Evolutionary conservation across 2,888 invertebrate species (phyloP), one percentile per base, ranked within the genome.

Genomic region (Parapristionchus giblindavisi): DNA sequence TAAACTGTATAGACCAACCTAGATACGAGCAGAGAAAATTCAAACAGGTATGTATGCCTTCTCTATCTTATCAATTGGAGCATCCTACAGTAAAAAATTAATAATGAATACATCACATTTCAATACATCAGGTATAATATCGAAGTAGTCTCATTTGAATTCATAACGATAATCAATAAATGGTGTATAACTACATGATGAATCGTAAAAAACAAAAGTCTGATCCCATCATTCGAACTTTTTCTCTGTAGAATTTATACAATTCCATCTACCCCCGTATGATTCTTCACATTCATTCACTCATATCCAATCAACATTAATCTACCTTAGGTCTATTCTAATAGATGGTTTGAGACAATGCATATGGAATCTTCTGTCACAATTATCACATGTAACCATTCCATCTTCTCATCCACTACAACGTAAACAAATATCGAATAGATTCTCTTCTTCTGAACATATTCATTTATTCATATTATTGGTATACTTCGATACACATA

Each of bases 121-220:
- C 17, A 43, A 43, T 43, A 79, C 76, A 56, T 40, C n/a, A 24
- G 76, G 75, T 21, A 77, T 74, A 94, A 95, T 93, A 94, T 95
- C 94, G 90, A 99, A 99, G 89, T 98, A 98, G 85, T 96, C 94
- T 0, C 94, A 93, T 88, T 99, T 99, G 90, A 99, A 99, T 88
- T 95, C 93, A 90, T 99, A 97, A 0, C 99, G 99, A 95, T 96
- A 98, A 89, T 96, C 95, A 0, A 97, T 96, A 90, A 99, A 99
- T 86, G 99, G 90, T 0, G 95, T 95, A 89, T 98, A 99, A 87
- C 95, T 94, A 27, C 94, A 92, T 78, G 93, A 92, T 0, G 97
- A 95, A 88, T 99, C 98, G 88, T 96, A 96, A 90, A 99, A 99
- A 0, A n/a, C 98, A 98, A 75, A 79, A 82, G 29, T 80, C 81